Evolutionary conservation across 2,113 vertebrate species (phyloP).

Genomic region (Apteryx owenii): DNA sequence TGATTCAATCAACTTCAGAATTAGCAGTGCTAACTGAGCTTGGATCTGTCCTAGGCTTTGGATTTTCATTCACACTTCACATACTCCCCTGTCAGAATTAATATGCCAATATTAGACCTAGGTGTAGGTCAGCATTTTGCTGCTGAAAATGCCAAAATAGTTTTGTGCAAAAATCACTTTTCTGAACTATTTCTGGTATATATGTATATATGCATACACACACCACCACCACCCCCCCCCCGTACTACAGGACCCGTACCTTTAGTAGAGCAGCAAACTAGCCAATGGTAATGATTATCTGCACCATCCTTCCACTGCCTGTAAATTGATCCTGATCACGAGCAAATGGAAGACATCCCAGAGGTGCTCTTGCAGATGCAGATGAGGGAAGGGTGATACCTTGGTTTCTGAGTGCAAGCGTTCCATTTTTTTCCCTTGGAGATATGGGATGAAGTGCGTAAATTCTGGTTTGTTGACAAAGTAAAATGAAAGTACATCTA

Average conservation of each 20-base stretch:
- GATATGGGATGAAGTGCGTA: too few relatives aligned
- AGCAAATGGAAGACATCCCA: neutral
- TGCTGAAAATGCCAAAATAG: neutral
- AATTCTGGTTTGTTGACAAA: neutral
- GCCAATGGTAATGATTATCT: fast-evolving
- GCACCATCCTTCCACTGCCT: neutral
- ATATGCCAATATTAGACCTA: too few relatives aligned
- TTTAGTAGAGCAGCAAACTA: neutral
- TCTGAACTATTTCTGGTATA: neutral
- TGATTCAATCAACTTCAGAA: neutral
- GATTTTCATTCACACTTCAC: neutral
- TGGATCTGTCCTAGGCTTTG: neutral
- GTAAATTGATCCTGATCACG: neutral
- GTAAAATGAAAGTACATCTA: too few relatives aligned
- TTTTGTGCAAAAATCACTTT: neutral
- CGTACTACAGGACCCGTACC: neutral
- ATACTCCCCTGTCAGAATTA: neutral
- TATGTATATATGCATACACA: too few relatives aligned
- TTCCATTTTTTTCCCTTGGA: neutral
- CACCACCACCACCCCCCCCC: neutral
- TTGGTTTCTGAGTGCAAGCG: neutral
- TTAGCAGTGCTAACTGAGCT: neutral
- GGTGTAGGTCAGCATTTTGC: neutral
- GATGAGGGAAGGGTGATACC: neutral
- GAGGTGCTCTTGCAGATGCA: neutral